Evolutionary conservation across 2,113 vertebrate genomes (phyloP).

Genomic region (Tenrec ecaudatus): DNA sequence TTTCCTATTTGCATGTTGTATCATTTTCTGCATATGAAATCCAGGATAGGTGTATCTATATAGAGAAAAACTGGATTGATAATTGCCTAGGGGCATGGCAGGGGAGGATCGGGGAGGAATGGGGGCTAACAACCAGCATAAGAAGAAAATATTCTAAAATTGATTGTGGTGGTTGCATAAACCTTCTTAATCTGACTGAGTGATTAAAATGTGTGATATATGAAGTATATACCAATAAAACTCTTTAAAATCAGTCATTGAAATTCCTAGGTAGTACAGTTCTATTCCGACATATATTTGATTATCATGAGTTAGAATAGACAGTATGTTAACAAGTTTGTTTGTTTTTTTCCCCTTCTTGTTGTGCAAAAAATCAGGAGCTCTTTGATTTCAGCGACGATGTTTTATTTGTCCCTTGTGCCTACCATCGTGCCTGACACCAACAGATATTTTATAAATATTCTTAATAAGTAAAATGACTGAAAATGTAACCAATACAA

Average conservation of each 20-base stretch:
- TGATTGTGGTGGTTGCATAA: no score
- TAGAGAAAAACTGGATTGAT: no score
- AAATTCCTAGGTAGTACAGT: not conserved
- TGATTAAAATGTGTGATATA: no score
- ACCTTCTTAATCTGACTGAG: no score
- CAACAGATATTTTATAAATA: constrained; percentile 14
- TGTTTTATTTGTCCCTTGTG: constrained; percentile 15
- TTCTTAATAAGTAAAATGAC: constrained; percentile 18
- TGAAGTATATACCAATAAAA: no score
- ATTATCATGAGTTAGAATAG: not conserved
- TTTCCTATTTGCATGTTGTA: no score
- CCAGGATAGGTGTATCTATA: no score
- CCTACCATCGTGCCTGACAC: not conserved
- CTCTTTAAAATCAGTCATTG: not conserved
- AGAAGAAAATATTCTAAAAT: no score
- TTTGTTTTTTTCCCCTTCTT: not conserved
- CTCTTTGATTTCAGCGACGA: constrained; percentile 11
- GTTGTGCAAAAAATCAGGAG: not conserved
- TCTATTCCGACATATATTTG: not conserved
- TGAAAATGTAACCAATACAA: constrained; percentile 1
- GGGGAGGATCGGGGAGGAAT: no score
- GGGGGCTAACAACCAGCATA: no score
- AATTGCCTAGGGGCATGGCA: no score
- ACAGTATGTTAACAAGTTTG: not conserved
- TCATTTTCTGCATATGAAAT: no score